Evolutionary conservation across 2,113 vertebrate species (phyloP), one percentile per base, ranked within the genome.

Genomic region (Caretta caretta): DNA sequence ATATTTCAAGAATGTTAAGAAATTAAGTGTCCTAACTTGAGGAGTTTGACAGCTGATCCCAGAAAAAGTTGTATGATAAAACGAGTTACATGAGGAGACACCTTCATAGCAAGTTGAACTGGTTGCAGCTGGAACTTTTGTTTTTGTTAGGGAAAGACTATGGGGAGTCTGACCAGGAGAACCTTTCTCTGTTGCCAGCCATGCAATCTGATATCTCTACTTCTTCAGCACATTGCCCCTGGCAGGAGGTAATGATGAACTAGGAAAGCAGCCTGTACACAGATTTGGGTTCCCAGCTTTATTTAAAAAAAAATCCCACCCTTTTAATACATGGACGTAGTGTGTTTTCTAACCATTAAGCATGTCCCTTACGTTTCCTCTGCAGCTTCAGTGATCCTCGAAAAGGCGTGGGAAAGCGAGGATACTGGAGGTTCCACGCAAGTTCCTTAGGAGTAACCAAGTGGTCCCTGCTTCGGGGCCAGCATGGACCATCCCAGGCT

Each of bases 361-460:
- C 31, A 72, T 69, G 38, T 27, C 83, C 27, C 20, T 10, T 85
- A 22, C 8, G 11, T 38, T 51, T 51, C 48, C 31, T 19, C 46
- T 31, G 10, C n/a, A 14, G 35, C 72, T 76, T 54, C 69, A 46
- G 49, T 29, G 69, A 76, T 54, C 51, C 49, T 62, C 78, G 90
- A 62, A 82, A 89, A 92, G 81, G 59, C 92, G 91, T 96, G 95
- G 97, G 93, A 97, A 96, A 93, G 88, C 92, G n/a, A 48, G 84
- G 81, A 83, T 22, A 59, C 94, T 92, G 95, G 90, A 87, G 81
- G 91, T 92, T 95, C 94, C 96, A 96, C 87, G 92, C 92, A 85
- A 53, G 76, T 29, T 57, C 65, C 65, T 38, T 38, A 38, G 65
- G 8, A 38, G 29, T 27, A 78, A 10, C 46, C 42, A 46, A 46